Conservation (phyloP, 2,797 vertebrate genomes). For the Acomys russatus region DNA sequence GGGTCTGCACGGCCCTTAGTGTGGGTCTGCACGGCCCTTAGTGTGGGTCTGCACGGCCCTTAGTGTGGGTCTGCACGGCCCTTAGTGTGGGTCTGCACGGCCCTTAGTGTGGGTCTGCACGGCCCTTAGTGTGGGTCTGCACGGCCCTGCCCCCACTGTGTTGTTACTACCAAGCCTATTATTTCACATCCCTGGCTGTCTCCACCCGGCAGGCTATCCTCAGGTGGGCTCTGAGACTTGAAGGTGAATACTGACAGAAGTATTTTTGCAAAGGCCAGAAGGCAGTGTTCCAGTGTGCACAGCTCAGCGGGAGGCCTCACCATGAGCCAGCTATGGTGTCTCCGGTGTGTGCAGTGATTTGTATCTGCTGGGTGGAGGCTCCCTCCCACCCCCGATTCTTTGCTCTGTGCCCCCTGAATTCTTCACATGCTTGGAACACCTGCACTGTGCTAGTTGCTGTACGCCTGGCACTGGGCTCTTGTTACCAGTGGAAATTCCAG, state of each 20-base stretch:
- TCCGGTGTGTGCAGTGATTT: neutral
- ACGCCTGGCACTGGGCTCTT: accelerated
- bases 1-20: accelerated
- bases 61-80: too few relatives aligned
- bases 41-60: too few relatives aligned
- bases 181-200: neutral
- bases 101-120: too few relatives aligned
- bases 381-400: neutral
- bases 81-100: too few relatives aligned
- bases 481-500: neutral
- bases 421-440: neutral
- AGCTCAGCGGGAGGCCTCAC: neutral
- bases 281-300: too few relatives aligned
- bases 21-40: neutral
- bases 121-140: neutral
- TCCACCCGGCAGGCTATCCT: neutral
- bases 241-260: neutral
- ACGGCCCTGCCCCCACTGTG: too few relatives aligned
- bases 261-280: neutral
- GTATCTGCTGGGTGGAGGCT: too few relatives aligned
- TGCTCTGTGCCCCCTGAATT: neutral
- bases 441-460: neutral
- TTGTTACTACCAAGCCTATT: neutral
- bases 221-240: neutral
- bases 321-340: neutral